Evolutionary conservation across 2,113 vertebrate species (phyloP).

Genomic region (Thalassarche chlororhynchos): DNA sequence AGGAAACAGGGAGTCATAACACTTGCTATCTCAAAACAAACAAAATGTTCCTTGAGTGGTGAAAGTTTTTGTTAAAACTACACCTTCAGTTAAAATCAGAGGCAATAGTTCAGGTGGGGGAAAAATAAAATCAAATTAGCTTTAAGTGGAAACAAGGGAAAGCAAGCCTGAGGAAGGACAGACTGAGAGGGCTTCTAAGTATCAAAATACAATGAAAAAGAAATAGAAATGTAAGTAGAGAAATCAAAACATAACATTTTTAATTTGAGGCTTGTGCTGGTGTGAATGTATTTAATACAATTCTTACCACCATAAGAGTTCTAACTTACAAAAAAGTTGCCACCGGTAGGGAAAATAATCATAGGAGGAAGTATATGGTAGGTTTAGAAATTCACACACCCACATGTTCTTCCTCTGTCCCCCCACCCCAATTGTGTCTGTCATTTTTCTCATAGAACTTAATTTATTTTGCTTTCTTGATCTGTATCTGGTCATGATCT

Average conservation of each 20-base stretch:
- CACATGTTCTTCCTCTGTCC: neutral
- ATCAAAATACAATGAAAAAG: neutral
- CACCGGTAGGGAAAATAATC: neutral
- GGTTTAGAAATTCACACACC: conserved; percentile 25
- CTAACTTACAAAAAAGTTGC: neutral
- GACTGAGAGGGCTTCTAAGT: neutral
- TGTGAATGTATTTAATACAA: neutral
- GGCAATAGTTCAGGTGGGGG: neutral
- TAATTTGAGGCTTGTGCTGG: neutral
- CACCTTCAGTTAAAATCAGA: neutral
- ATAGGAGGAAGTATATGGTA: neutral
- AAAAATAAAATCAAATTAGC: neutral
- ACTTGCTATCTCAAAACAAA: neutral
- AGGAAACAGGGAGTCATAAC: neutral
- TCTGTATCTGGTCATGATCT: neutral
- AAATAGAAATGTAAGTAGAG: neutral
- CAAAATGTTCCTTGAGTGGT: neutral
- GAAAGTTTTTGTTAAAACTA: neutral
- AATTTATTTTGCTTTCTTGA: conserved; percentile 3
- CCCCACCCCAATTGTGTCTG: neutral
- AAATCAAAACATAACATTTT: neutral
- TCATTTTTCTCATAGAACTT: neutral
- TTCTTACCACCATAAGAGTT: neutral
- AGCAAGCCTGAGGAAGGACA: neutral
- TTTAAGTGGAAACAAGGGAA: neutral